Evolutionary conservation across 2,113 vertebrate genomes (phyloP), one percentile per base, ranked within the genome.

Genomic region (Dromas ardeola): DNA sequence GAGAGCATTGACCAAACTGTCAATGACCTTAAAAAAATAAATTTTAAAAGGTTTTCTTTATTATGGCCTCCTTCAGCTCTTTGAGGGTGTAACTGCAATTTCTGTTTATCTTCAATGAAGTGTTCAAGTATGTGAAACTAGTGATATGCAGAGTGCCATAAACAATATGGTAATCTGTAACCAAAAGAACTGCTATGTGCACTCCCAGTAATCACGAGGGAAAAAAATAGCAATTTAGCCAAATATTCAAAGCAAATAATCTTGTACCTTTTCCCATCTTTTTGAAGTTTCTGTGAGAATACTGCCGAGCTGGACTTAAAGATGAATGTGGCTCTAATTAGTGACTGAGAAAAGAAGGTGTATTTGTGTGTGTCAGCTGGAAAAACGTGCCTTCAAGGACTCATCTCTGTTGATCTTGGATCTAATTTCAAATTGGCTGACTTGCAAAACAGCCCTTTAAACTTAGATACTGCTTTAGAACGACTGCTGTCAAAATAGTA

Each of bases 351-450:
- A 88, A 90, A 95, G 58, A 50, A 93, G 89, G 87, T 89, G 45
- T 66, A 76, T 95, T 90, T 91, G 43, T 94, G 59, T 72, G 34
- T 78, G 70, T 95, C 90, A 90, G 66, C 70, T 94, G 94, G 80
- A 87, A 96, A 94, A 93, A 95, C 6, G 29, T 97, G 67, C 81
- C 80, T 95, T 86, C 71, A 79, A 81, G 58, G 42, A 65, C 56
- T 82, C 50, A 11, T 49, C 15, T 73, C 61, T 93, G 78, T 95
- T 91, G 81, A 93, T 89, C 74, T 94, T 55, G 11, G 66, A 53
- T 71, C 79, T 73, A 76, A 80, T 93, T 97, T 97, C 83, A 90
- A 92, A 91, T 76, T 91, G 95, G 38, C 69, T 89, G 78, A 53
- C 73, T 96, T 92, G 81, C 62, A 45, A 67, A 96, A 79, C n/a